Percentiles rank a stretch among this genome's conserved stretches.
Evolutionary conservation across 2,113 vertebrate species (phyloP).

Genomic region (Calyptomena viridis): DNA sequence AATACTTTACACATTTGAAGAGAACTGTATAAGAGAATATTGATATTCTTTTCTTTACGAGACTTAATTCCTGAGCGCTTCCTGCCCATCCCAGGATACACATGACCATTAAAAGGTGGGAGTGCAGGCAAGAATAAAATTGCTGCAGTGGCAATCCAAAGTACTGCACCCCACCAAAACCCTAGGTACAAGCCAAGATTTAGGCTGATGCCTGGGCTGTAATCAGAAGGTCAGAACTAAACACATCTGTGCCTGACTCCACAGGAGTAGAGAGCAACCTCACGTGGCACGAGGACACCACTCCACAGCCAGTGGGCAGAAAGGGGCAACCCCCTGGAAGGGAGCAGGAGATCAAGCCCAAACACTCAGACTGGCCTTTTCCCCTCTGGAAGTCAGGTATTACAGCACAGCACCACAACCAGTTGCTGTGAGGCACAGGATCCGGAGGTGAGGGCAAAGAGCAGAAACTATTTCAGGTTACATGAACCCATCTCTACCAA

Average conservation of each 20-base stretch:
- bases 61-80: background rate
- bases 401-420: background rate
- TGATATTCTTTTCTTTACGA: background rate
- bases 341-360: background rate
- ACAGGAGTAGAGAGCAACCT: background rate
- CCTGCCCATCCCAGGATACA: background rate
- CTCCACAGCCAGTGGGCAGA: rapidly evolving
- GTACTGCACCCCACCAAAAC: background rate
- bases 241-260: background rate
- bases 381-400: background rate
- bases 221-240: background rate
- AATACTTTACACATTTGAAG: background rate
- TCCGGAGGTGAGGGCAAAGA: background rate
- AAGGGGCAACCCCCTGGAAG: background rate
- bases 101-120: rapidly evolving
- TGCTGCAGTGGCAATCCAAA: rapidly evolving
- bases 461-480: conserved; percentile 51
- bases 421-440: rapidly evolving
- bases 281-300: rapidly evolving
- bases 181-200: background rate
- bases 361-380: background rate
- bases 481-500: background rate
- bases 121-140: background rate
- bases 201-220: background rate
- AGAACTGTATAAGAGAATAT: background rate